Conservation (phyloP, 2,797 vertebrate genomes). For the Sebastolobus alascanus region DNA sequence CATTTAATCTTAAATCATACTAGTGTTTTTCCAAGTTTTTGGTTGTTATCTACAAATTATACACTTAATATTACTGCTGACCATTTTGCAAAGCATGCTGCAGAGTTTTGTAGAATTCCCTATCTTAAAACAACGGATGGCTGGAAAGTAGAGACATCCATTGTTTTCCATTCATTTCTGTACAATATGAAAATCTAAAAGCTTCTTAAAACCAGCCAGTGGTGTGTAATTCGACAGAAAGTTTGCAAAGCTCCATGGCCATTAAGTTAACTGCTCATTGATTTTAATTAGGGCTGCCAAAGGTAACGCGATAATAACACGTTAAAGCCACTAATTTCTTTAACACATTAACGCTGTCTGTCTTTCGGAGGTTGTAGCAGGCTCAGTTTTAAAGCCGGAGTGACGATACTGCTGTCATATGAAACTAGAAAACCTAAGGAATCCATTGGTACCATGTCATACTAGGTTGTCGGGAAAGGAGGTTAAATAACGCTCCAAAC, state of each 20-base stretch:
- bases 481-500: neutral
- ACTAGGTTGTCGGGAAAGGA: neutral
- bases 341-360: too few species aligned
- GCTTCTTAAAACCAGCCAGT: neutral
- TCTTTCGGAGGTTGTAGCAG: neutral
- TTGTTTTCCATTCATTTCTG: neutral
- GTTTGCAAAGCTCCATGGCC: neutral
- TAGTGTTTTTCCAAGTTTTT: constrained; percentile 9
- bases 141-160: neutral
- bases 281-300: neutral
- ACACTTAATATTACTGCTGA: neutral
- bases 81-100: constrained; percentile 28
- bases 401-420: neutral
- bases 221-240: neutral
- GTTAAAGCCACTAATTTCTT: too few species aligned
- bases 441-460: neutral
- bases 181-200: constrained; percentile 2
- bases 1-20: neutral
- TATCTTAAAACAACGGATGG: constrained; percentile 1
- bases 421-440: neutral
- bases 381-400: neutral
- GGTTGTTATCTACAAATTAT: neutral
- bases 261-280: neutral
- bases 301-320: neutral
- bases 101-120: neutral